Evolutionary conservation across 1,140 invertebrate species (phyloP).

Genomic region (Rhynchophorus ferrugineus): DNA sequence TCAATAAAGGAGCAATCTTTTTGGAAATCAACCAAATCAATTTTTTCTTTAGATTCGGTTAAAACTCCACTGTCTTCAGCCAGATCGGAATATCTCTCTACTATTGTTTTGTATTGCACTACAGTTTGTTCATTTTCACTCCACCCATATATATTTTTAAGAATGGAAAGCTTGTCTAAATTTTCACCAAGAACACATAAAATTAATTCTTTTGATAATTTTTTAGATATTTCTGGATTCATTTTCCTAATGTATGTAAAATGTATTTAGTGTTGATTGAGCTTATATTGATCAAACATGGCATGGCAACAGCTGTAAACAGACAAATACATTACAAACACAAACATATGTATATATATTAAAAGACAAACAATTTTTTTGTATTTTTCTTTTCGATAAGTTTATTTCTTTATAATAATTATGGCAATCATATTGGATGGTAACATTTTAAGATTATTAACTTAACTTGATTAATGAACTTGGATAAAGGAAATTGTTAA

Average conservation of each 20-base stretch:
- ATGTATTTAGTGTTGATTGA: too few species aligned
- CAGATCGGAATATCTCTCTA: slow-evolving; percentile 12
- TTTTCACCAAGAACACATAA: slow-evolving; percentile 14
- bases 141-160: slow-evolving; percentile 15
- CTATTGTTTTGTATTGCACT: slow-evolving; percentile 12
- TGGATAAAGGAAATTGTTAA: background rate
- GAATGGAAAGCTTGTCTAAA: slow-evolving; percentile 19
- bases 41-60: slow-evolving; percentile 2
- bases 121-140: slow-evolving; percentile 8
- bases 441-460: too few species aligned
- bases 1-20: slow-evolving; percentile 20
- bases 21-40: slow-evolving; percentile 14
- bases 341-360: too few species aligned
- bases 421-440: too few species aligned
- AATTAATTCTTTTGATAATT: slow-evolving; percentile 8
- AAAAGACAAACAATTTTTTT: too few species aligned
- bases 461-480: too few species aligned
- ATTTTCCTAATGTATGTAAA: too few species aligned
- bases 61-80: slow-evolving; percentile 6
- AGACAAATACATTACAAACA: too few species aligned
- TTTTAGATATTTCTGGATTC: background rate
- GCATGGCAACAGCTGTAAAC: too few species aligned
- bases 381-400: too few species aligned
- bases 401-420: too few species aligned
- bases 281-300: too few species aligned